Conservation (phyloP, 2,113 vertebrate genomes). For the Ramphastos sulfuratus region DNA sequence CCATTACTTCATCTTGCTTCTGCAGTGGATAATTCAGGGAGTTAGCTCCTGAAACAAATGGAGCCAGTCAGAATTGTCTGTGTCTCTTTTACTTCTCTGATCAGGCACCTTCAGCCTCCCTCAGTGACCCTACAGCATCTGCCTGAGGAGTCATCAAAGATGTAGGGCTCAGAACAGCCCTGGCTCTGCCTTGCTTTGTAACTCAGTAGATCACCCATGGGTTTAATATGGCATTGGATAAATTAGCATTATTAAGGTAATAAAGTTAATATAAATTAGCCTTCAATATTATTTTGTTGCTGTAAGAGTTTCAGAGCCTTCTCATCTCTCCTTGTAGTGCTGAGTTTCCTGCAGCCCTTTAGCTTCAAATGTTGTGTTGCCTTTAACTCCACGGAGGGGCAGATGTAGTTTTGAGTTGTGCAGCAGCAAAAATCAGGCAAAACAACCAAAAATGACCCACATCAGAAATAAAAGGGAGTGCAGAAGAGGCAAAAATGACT, state of each 20-base stretch:
- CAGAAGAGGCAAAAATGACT: background rate
- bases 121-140: background rate
- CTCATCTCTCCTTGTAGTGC: background rate
- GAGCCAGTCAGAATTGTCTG: background rate
- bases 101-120: background rate
- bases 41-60: background rate
- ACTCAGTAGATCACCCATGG: background rate
- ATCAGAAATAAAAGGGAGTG: background rate
- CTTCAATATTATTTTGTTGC: background rate
- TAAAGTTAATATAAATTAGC: background rate
- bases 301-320: background rate
- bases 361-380: rapidly evolving
- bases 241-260: background rate
- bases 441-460: background rate
- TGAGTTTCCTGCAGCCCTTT: background rate
- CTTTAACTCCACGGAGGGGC: background rate
- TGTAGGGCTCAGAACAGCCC: background rate
- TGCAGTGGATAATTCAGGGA: background rate
- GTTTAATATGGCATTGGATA: background rate
- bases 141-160: background rate
- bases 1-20: background rate
- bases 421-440: no score
- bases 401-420: background rate
- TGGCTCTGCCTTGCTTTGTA: background rate
- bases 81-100: background rate